A percentile compares a stretch with the other conserved stretches of the same genome.
Conservation (phyloP, 2,113 vertebrate species). For the Anguilla rostrata region DNA sequence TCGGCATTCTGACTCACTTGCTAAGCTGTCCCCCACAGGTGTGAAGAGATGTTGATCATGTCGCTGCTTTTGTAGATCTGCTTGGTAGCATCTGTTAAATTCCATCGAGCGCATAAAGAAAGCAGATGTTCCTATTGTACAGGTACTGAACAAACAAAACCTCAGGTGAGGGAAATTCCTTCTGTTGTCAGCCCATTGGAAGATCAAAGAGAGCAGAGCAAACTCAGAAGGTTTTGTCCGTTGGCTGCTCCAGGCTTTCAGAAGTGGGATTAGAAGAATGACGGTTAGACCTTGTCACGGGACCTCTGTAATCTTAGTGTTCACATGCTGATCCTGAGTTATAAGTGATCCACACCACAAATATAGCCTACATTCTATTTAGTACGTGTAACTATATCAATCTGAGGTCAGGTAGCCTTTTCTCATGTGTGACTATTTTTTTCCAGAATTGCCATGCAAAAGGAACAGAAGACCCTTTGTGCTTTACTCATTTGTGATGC, state of each 20-base stretch:
- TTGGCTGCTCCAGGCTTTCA: conserved; percentile 26
- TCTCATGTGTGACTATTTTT: too few species aligned
- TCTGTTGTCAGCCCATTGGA: conserved; percentile 13
- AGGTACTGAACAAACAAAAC: conserved; percentile 2
- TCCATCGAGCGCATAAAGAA: conserved; percentile 28
- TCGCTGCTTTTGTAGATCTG: too few species aligned
- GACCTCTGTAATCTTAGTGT: conserved; percentile 9
- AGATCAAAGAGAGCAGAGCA: conserved; percentile 35
- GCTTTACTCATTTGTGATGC: not conserved
- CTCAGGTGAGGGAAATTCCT: not conserved
- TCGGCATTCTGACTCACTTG: conserved; percentile 34
- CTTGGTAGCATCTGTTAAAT: conserved; percentile 12
- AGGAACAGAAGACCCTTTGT: not conserved
- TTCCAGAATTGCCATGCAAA: too few species aligned
- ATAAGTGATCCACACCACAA: not conserved
- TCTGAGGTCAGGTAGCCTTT: too few species aligned
- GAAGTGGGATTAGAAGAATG: conserved; percentile 27
- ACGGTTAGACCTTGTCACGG: conserved; percentile 23
- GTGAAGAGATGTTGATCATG: conserved; percentile 21
- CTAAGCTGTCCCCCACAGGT: conserved; percentile 32
- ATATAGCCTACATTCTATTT: too few species aligned
- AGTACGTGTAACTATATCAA: too few species aligned
- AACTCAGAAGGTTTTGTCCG: conserved; percentile 13
- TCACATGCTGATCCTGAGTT: not conserved
- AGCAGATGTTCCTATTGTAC: conserved; percentile 38